phyloP scores from a whole-genome alignment of 2,888 invertebrate species.

The Drosophila vallismaia region DNA sequence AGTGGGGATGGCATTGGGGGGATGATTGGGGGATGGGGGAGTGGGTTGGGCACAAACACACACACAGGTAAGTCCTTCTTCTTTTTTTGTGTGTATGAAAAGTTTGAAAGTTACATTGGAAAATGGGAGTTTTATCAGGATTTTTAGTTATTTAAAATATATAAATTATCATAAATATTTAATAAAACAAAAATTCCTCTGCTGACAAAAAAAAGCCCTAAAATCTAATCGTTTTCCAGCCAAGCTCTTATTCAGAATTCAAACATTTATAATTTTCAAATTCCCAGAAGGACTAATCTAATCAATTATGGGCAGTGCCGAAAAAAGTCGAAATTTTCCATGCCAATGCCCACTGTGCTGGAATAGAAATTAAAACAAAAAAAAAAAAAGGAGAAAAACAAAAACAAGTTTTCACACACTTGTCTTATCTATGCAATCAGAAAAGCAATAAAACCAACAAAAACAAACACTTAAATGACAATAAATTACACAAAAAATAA shows the following conservation, averaged over 20 bases:
- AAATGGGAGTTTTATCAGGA: no score
- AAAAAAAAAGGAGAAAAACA: not conserved
- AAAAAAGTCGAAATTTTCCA: not conserved
- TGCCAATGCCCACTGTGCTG: not conserved
- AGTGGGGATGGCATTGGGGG: not conserved
- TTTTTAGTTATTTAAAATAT: no score
- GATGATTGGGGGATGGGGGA: no score
- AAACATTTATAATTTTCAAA: not conserved
- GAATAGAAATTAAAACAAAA: not conserved
- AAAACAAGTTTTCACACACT: constrained; percentile 23
- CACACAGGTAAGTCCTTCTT: no score
- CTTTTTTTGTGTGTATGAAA: no score
- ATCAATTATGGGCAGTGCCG: constrained; percentile 2
- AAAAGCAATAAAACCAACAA: not conserved
- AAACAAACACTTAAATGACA: not conserved
- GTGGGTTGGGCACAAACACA: no score
- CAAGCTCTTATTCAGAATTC: not conserved
- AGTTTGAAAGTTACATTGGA: no score
- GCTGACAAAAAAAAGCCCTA: no score
- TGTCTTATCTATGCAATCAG: constrained; percentile 50
- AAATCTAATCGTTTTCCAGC: not conserved
- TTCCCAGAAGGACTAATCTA: not conserved
- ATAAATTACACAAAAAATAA: not conserved
- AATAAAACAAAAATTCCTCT: no score
- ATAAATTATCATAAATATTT: no score